Evolutionary conservation across 2,888 invertebrate species (phyloP).

Genomic region (Erebia ligea): DNA sequence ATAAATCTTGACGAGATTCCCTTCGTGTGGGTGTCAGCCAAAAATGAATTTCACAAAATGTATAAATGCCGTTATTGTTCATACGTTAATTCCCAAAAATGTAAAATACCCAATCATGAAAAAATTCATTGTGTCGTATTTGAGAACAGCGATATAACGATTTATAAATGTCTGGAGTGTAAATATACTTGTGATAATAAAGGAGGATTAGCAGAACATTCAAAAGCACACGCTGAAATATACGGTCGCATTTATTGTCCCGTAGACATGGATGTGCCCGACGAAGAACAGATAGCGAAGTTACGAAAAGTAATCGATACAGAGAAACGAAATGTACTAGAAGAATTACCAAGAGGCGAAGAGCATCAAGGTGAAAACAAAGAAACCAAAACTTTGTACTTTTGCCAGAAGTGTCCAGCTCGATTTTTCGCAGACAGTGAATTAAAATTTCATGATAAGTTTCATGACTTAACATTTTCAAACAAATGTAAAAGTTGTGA

Average conservation of each 20-base stretch:
- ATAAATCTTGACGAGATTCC: slow-evolving; percentile 85
- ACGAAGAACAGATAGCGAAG: slow-evolving; percentile 85
- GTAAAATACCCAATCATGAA: slow-evolving; percentile 92
- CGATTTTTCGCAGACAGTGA: slow-evolving; percentile 91
- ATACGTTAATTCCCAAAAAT: slow-evolving; percentile 90
- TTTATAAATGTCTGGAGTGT: slow-evolving; percentile 89
- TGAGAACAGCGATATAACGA: slow-evolving; percentile 79
- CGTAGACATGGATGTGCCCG: slow-evolving; percentile 85
- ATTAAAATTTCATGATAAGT: slow-evolving; percentile 87
- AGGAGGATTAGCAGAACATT: slow-evolving; percentile 87
- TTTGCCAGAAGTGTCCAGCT: slow-evolving; percentile 93
- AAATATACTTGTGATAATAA: slow-evolving; percentile 90
- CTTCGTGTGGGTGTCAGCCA: slow-evolving; percentile 89
- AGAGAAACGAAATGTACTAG: slow-evolving; percentile 58
- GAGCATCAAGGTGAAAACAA: slow-evolving; percentile 50
- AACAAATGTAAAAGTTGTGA: slow-evolving; percentile 90
- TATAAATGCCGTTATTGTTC: slow-evolving; percentile 93
- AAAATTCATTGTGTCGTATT: slow-evolving; percentile 86
- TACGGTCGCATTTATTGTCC: slow-evolving; percentile 88
- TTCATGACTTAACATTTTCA: slow-evolving; percentile 85
- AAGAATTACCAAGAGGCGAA: slow-evolving; percentile 58
- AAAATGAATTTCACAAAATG: slow-evolving; percentile 90
- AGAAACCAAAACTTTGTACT: slow-evolving; percentile 83
- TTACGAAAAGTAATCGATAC: slow-evolving; percentile 69
- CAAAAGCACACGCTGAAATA: slow-evolving; percentile 89